Evolutionary conservation across 2,113 vertebrate species (phyloP).

Genomic region (Chlamydotis undulata): DNA sequence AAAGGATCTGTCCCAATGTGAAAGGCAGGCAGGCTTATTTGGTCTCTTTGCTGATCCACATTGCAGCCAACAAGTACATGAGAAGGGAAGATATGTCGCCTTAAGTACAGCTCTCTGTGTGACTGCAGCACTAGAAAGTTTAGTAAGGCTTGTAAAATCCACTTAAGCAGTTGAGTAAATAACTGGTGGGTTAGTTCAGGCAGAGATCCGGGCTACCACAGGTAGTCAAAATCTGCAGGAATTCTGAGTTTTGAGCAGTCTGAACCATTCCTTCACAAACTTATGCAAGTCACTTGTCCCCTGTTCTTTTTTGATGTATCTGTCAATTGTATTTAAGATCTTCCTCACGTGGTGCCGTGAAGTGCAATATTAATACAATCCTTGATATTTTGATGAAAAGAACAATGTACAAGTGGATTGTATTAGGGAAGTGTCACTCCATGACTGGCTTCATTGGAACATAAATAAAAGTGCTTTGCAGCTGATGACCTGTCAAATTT

Average conservation of each 20-base stretch:
- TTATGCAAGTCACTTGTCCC: background rate
- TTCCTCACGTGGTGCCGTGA: background rate
- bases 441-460: background rate
- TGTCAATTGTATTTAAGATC: background rate
- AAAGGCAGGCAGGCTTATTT: background rate
- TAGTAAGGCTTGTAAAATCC: background rate
- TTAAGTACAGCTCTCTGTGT: background rate
- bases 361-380: background rate
- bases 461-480: background rate
- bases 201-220: background rate
- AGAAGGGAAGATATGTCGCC: background rate
- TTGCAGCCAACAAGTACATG: background rate
- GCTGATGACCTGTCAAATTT: background rate
- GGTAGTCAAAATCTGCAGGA: background rate
- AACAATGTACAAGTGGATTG: background rate
- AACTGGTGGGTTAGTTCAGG: background rate
- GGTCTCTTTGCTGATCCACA: background rate
- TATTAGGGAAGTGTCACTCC: background rate
- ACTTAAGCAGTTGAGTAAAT: background rate
- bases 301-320: background rate
- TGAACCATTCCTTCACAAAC: background rate
- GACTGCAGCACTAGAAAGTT: background rate
- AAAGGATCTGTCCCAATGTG: background rate
- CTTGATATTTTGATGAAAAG: background rate
- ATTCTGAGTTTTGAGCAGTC: background rate